Evolutionary conservation across 2,888 invertebrate genomes (phyloP).

Genomic region (Plebejus argus): DNA sequence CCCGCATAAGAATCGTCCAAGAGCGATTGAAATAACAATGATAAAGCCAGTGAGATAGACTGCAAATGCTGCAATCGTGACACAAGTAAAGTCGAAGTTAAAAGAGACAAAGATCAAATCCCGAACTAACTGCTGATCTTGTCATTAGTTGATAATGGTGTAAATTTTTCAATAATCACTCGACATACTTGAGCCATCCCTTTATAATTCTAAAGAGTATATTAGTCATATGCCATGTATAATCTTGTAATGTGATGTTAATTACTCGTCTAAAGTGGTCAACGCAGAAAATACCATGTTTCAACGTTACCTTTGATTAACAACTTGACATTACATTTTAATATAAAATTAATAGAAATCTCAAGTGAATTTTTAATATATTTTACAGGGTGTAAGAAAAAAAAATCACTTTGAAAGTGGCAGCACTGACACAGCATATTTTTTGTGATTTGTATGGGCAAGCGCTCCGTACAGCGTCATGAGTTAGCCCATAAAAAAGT

Average conservation of each 20-base stretch:
- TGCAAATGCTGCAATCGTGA: too few species aligned
- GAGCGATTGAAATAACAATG: too few species aligned
- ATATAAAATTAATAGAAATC: neutral
- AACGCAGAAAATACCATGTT: neutral
- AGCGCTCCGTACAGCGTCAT: too few species aligned
- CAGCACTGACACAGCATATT: too few species aligned
- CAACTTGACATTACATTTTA: neutral
- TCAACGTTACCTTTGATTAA: neutral
- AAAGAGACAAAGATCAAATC: too few species aligned
- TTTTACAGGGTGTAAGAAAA: neutral
- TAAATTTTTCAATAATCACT: neutral
- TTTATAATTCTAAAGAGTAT: neutral
- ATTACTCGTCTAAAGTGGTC: neutral
- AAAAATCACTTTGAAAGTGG: too few species aligned
- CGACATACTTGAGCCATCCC: neutral
- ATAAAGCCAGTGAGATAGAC: too few species aligned
- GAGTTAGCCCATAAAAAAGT: too few species aligned
- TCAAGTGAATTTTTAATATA: neutral
- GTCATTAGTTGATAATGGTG: neutral
- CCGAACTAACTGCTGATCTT: neutral
- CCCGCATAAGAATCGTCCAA: too few species aligned
- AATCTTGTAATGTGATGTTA: neutral
- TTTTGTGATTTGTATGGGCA: too few species aligned
- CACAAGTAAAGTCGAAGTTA: too few species aligned
- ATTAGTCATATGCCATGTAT: conserved; percentile 3